These are phyloP conservation scores for Lophura swinhoii DNA, from an alignment of 2,797 vertebrate genomes.

Conservation along the genomic window DNA sequence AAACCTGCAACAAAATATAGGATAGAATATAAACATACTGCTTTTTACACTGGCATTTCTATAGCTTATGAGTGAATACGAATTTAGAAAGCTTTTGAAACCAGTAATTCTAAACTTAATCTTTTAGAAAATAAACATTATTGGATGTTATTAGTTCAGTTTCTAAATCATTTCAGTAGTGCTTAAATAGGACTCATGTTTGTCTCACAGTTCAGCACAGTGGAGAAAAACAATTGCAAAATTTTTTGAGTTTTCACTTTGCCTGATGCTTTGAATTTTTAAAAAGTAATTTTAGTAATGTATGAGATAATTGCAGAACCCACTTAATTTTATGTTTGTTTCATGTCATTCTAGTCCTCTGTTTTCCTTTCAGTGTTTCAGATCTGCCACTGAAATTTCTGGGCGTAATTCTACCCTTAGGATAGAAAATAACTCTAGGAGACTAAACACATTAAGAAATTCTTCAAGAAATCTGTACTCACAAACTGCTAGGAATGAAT, in stretches of 20 bases:
- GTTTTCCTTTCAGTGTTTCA: background rate
- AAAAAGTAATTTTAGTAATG: background rate
- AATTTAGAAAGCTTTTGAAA: background rate
- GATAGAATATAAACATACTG: background rate
- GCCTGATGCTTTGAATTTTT: background rate
- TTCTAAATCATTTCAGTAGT: background rate
- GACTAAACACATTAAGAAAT: background rate
- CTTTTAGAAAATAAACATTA: background rate
- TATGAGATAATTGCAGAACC: background rate
- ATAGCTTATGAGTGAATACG: background rate
- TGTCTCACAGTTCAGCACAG: background rate
- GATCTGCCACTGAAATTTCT: background rate
- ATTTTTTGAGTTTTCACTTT: background rate
- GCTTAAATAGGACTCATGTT: background rate
- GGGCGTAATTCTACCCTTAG: background rate
- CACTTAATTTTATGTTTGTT: background rate
- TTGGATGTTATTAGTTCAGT: background rate
- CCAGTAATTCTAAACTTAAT: background rate
- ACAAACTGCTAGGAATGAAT: background rate
- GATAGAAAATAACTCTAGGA: background rate
- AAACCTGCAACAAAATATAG: background rate
- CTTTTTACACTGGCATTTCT: background rate
- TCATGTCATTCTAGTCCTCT: background rate
- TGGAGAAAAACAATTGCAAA: background rate
- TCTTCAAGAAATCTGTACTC: background rate